Evolutionary conservation across 1,140 invertebrate genomes (phyloP).

Genomic region (Drosophila arizonae): DNA sequence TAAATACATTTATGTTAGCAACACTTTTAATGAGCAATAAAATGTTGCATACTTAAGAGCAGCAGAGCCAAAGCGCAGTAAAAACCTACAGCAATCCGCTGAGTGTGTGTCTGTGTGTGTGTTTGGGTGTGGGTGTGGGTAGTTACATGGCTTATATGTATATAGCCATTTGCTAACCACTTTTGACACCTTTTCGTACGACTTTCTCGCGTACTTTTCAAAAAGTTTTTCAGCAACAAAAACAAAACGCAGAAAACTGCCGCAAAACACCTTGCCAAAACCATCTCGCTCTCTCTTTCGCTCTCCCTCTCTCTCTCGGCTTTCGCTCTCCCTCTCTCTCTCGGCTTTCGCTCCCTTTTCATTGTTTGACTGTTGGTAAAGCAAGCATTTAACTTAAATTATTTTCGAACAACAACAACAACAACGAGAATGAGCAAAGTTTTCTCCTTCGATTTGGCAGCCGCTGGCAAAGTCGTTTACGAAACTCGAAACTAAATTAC

Average conservation of each 20-base stretch:
- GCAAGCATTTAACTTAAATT: slow-evolving; percentile 65
- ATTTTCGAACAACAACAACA: slow-evolving; percentile 24
- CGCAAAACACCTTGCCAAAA: slow-evolving; percentile 25
- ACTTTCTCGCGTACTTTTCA: slow-evolving; percentile 34
- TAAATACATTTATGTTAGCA: slow-evolving; percentile 50
- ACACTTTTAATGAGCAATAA: slow-evolving; percentile 74
- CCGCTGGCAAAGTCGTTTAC: not conserved
- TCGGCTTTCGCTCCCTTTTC: slow-evolving; percentile 13
- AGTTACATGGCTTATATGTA: not conserved
- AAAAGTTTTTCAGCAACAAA: slow-evolving; percentile 36
- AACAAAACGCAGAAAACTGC: slow-evolving; percentile 20
- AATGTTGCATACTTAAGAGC: slow-evolving; percentile 67
- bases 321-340: not conserved
- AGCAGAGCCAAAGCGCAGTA: slow-evolving; percentile 23
- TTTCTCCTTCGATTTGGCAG: slow-evolving; percentile 17
- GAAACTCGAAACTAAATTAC: slow-evolving; percentile 2
- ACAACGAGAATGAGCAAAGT: slow-evolving; percentile 36
- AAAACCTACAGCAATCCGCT: slow-evolving; percentile 11
- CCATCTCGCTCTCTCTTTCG: not conserved
- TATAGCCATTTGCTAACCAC: slow-evolving; percentile 9
- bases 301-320: not conserved
- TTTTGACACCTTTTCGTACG: slow-evolving; percentile 46
- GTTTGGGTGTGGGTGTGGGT: slow-evolving; percentile 8
- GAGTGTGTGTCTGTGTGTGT: not conserved
- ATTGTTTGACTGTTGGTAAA: slow-evolving; percentile 68